Base-by-base conservation (phyloP, 1,140 invertebrate species). In the Fopius arisanus region DNA sequence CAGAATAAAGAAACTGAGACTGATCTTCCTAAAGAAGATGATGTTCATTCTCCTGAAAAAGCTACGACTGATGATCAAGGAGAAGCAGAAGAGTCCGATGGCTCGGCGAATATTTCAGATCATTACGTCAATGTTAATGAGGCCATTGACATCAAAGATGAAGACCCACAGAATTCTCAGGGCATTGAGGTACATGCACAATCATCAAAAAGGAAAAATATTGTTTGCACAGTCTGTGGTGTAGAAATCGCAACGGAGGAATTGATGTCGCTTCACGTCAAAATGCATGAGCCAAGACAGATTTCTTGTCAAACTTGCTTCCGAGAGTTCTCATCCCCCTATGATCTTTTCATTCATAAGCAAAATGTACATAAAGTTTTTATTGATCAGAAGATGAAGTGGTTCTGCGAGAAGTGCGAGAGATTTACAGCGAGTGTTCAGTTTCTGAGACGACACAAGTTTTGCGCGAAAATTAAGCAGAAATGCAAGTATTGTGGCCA, bases 301-400 rank as follows among this genome's bases (percentile, higher is more conserved):
- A 68, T 41, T 1, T 54, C 23, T 19, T 70, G 71, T 26, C 19
- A 6, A 19, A 73, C n/a, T 23, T 73, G 74, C 33, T 31, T 51
- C 6, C 19, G 29, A 4, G 26, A 37, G n/a, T 72, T 62, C 31
- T 10, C 29, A 9, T 73, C 74, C n/a, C n/a, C 54, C 12, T 67
- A 75, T 67, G 70, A 72, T 19, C 29, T 73, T 6, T 73, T 62
- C 37, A n/a, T 54, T 14, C 74, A 72, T 33, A 75, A 72, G 62
- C 28, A 41, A 26, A 19, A 48, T n/a, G 31, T 16, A 12, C 69
- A 67, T 21, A 67, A 73, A 14, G n/a, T 67, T 0, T 59, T 26
- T 37, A 59, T 33, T 29, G 29, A 31, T 23, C 12, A 54, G 65
- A 43, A 26, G 16, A 75, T 31, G 40, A 67, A 51, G 51, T 75